Base-by-base conservation (phyloP, 2,797 vertebrate species). In the Cirrhinus molitorella region DNA sequence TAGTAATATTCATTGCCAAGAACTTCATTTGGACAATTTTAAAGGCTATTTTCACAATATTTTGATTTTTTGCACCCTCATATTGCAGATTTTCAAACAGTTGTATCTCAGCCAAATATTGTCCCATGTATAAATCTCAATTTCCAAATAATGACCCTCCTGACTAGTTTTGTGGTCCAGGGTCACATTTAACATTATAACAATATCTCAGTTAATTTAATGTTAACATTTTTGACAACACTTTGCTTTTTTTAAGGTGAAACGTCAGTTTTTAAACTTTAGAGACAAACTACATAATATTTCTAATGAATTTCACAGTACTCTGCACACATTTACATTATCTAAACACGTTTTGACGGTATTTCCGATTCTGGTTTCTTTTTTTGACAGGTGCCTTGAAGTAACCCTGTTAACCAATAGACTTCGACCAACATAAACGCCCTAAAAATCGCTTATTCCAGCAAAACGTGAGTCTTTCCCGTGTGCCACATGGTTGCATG, bases 401-500 rank as follows among this genome's bases (percentile, higher is more conserved):
- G 51, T 16, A 63, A 73, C 23, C n/a, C 17, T 6, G 21, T 59
- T 34, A 21, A 57, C 70, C 61, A 73, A 61, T 61, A 49, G 37
- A 61, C 21, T 74, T 37, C 10, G 17, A 21, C 16, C 80, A 68
- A 74, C 14, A 72, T 10, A 77, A 72, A 76, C 65, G 43, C 53
- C 49, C 51, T 66, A 72, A 57, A 73, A 88, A 78, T 59, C 19
- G 78, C 81, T 79, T 79, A 67, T 66, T 72, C 37, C 67, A 79
- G 80, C 68, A 79, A 79, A 85, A 37, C 61, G 5, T n/a, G 12
- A 80, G 31, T 68, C 23, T 61, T 49, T 80, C 57, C n/a, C 80
- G 86, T 89, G 86, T 86, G 91, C 80, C 89, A 91, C 88, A 87
- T 85, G 79, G 86, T 81, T 80, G 37, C 34, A 40, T 43, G 71